These are phyloP conservation scores for Chymomyza caudatula DNA, from an alignment of 2,888 invertebrate species.

Conservation along the genomic window DNA sequence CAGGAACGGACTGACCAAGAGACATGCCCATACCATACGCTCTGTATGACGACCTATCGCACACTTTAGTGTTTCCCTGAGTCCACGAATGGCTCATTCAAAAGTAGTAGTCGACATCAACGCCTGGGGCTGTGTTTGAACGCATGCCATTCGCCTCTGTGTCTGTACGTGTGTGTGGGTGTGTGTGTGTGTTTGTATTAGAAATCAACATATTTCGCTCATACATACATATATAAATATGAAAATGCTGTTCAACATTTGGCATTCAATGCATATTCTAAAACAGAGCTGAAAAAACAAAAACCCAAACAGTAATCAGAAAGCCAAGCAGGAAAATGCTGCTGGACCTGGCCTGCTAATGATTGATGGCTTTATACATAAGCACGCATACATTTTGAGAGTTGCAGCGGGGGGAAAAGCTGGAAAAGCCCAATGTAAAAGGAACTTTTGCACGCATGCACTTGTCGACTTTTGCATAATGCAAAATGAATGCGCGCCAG, in stretches of 20 bases:
- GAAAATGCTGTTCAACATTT: slow-evolving; percentile 31
- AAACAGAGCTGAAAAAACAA: slow-evolving; percentile 24
- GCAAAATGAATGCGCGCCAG: slow-evolving; percentile 46
- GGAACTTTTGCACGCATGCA: slow-evolving; percentile 58
- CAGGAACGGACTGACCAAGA: not conserved
- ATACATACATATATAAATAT: slow-evolving; percentile 13
- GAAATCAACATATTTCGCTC: slow-evolving; percentile 14
- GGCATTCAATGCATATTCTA: slow-evolving; percentile 35
- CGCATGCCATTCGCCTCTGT: not conserved
- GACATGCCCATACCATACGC: not conserved
- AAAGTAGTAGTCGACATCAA: slow-evolving; percentile 22
- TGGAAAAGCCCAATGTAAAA: slow-evolving; percentile 38
- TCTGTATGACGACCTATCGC: not conserved
- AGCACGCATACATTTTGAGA: slow-evolving; percentile 2
- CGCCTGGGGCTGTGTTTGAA: slow-evolving; percentile 10
- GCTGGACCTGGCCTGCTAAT: slow-evolving; percentile 29
- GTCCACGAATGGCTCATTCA: slow-evolving; percentile 15
- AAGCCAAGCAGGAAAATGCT: not conserved
- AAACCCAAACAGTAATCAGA: slow-evolving; percentile 24
- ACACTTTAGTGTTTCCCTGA: not conserved
- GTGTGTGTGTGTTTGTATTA: slow-evolving; percentile 9
- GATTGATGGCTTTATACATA: slow-evolving; percentile 55
- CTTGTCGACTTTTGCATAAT: slow-evolving; percentile 62
- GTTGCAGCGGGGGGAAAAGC: not conserved
- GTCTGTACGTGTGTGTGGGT: not conserved